A percentile compares a stretch with the other conserved stretches of the same genome.
phyloP scores from a whole-genome alignment of 2,888 invertebrate species.

The Lamproptera curius region DNA sequence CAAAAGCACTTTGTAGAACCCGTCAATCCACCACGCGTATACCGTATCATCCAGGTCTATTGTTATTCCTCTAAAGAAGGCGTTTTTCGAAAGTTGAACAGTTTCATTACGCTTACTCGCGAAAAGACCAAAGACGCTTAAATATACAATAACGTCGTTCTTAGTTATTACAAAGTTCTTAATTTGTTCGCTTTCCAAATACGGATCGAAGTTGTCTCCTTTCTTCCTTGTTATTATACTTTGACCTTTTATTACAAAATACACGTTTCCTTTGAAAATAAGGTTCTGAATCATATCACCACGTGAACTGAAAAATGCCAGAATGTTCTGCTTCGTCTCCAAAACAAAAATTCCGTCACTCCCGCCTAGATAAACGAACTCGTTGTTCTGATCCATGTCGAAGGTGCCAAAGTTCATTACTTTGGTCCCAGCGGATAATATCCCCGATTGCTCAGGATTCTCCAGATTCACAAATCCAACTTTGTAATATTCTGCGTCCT shows the following conservation, averaged over 20 bases:
- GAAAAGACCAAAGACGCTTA: constrained; percentile 50
- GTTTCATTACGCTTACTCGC: constrained; percentile 40
- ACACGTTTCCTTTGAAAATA: constrained; percentile 53
- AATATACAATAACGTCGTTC: constrained; percentile 48
- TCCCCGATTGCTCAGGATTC: constrained; percentile 32
- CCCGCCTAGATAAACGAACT: constrained; percentile 55
- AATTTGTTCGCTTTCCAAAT: constrained; percentile 42
- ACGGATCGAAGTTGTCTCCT: constrained; percentile 45
- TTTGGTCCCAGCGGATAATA: constrained; percentile 38
- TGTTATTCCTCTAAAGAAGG: constrained; percentile 56
- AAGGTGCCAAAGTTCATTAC: constrained; percentile 58
- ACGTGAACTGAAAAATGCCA: constrained; percentile 50
- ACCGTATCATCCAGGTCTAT: constrained; percentile 52
- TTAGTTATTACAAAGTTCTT: constrained; percentile 57
- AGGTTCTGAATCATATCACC: constrained; percentile 51
- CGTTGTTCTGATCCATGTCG: constrained; percentile 57
- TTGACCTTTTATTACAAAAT: constrained; percentile 46
- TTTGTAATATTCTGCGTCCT: constrained; percentile 57
- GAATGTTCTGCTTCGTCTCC: constrained; percentile 37
- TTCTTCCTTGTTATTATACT: constrained; percentile 49
- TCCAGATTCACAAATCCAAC: constrained; percentile 54
- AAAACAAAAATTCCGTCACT: constrained; percentile 53
- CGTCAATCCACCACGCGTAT: constrained; percentile 67
- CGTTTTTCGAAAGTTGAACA: constrained; percentile 47
- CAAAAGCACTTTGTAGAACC: constrained; percentile 53